A percentile compares a stretch with the other conserved stretches of the same genome.
Evolutionary conservation across 2,888 invertebrate species (phyloP).

Genomic region (Callimorpha dominula): DNA sequence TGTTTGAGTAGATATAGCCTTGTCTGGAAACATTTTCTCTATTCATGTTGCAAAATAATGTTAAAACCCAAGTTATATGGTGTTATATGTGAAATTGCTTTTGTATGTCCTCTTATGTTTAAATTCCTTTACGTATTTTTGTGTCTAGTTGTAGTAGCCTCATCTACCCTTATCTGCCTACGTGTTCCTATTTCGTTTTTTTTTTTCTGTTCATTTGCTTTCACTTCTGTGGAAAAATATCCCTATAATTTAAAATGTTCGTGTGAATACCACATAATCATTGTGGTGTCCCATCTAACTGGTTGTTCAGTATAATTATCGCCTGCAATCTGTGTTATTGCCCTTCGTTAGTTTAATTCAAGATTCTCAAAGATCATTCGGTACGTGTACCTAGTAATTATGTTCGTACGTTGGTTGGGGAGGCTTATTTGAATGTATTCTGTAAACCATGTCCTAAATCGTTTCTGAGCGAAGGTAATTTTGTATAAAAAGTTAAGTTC

Average conservation of each 20-base stretch:
- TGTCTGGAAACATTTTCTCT: no score
- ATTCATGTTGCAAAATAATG: no score
- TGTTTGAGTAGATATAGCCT: no score
- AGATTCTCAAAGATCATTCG: slow-evolving; percentile 38
- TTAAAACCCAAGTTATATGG: no score
- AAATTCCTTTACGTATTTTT: background rate
- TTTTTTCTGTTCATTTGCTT: background rate
- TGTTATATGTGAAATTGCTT: no score
- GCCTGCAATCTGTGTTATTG: slow-evolving; percentile 48
- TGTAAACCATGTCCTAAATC: background rate
- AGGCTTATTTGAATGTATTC: slow-evolving; percentile 11
- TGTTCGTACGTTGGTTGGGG: background rate
- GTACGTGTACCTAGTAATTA: slow-evolving; percentile 46
- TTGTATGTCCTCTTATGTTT: background rate
- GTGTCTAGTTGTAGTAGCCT: background rate
- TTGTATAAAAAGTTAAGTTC: background rate
- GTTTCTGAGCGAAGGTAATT: background rate
- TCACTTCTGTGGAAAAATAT: background rate
- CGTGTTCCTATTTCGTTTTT: background rate
- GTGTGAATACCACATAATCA: slow-evolving; percentile 13
- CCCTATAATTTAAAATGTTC: slow-evolving; percentile 17
- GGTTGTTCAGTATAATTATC: slow-evolving; percentile 46
- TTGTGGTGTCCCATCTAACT: slow-evolving; percentile 24
- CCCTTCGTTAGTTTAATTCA: slow-evolving; percentile 55
- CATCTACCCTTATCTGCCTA: background rate